Conservation (phyloP, 2,888 invertebrate genomes). For the Lasioglossum leucozonium region DNA sequence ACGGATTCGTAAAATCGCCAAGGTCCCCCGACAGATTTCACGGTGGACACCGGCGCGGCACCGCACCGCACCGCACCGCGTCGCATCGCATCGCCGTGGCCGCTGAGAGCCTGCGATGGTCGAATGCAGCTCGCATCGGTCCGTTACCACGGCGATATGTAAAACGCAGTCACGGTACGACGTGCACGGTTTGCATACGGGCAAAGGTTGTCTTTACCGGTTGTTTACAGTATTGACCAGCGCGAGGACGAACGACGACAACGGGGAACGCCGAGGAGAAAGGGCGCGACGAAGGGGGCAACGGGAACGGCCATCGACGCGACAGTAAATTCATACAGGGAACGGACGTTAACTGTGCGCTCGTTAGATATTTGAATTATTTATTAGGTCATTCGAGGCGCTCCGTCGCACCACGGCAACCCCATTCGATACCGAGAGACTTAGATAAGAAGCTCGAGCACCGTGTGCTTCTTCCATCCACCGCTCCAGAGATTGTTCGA, state of each 20-base stretch:
- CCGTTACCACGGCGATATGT: conserved; percentile 63
- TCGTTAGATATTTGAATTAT: conserved; percentile 13
- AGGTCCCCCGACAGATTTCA: conserved; percentile 30
- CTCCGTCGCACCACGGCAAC: neutral
- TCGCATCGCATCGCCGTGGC: neutral
- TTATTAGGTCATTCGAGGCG: neutral
- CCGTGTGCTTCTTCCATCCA: neutral
- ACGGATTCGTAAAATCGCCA: conserved; percentile 7
- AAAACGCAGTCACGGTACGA: conserved; percentile 63
- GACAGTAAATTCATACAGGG: conserved; percentile 11
- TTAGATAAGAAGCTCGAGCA: neutral
- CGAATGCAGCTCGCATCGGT: conserved; percentile 62
- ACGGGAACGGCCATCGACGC: conserved; percentile 22
- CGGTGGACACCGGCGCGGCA: neutral
- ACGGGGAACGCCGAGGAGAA: conserved; percentile 42
- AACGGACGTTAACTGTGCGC: neutral
- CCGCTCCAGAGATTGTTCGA: neutral
- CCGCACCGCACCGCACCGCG: too few relatives aligned
- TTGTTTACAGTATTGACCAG: conserved; percentile 71
- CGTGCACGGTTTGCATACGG: conserved; percentile 65
- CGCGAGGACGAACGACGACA: conserved; percentile 50
- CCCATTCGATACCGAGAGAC: neutral
- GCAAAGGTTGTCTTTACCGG: conserved; percentile 56
- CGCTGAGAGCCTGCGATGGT: conserved; percentile 10
- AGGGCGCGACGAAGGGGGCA: conserved; percentile 40